phyloP scores from a whole-genome alignment of 2,797 vertebrate species.

The Passerculus sandwichensis region DNA sequence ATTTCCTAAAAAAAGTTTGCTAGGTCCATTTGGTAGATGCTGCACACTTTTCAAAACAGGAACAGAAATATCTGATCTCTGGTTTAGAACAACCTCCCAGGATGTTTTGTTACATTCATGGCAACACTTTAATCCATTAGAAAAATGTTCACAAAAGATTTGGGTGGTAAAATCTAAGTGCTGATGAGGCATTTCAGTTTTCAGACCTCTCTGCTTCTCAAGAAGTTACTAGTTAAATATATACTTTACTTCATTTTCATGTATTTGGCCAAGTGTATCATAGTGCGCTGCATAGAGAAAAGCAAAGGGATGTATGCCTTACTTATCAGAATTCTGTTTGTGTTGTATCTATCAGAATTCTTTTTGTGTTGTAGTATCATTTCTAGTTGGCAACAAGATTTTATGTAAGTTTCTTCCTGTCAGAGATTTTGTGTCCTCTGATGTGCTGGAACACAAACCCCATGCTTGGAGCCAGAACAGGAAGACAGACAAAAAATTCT shows the following conservation, averaged over 20 bases:
- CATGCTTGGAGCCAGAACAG: not conserved
- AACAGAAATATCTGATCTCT: not conserved
- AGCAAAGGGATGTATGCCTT: not conserved
- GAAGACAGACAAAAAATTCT: not conserved
- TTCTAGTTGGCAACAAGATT: not conserved
- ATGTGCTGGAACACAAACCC: not conserved
- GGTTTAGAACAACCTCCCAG: not conserved
- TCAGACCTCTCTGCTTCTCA: not conserved
- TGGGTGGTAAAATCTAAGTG: not conserved
- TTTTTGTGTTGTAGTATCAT: not conserved
- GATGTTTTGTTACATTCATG: not conserved
- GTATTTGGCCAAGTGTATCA: not conserved
- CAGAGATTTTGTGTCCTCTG: not conserved
- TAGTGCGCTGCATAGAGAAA: not conserved
- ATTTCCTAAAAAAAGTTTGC: not conserved
- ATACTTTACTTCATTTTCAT: not conserved
- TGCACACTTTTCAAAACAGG: not conserved
- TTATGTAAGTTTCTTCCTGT: not conserved
- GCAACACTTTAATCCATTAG: not conserved
- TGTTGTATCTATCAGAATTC: not conserved
- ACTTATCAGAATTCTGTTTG: not conserved
- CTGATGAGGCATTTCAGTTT: not conserved
- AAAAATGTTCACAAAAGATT: not conserved
- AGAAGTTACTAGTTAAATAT: not conserved
- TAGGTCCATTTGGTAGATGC: not conserved